Percentiles rank a stretch among this genome's conserved stretches.
Conservation (phyloP, 2,888 invertebrate genomes). For the Geotrupes spiniger region DNA sequence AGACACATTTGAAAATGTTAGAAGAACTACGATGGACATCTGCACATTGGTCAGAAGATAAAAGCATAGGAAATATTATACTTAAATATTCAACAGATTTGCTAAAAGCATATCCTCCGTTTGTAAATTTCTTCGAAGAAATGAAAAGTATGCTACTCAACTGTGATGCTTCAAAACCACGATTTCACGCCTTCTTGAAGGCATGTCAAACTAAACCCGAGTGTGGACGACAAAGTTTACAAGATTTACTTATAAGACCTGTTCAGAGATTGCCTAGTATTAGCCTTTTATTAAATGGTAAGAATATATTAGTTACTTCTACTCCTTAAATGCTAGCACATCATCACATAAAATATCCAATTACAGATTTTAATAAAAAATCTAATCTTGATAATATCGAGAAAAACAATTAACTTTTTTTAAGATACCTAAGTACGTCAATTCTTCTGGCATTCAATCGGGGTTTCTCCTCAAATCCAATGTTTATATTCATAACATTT, state of each 20-base stretch:
- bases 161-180: slow-evolving; percentile 89
- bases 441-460: too few relatives aligned
- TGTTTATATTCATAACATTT: background rate
- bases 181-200: slow-evolving; percentile 98
- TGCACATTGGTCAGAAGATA: slow-evolving; percentile 83
- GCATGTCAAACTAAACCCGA: slow-evolving; percentile 92
- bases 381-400: too few relatives aligned
- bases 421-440: too few relatives aligned
- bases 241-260: slow-evolving; percentile 94
- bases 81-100: slow-evolving; percentile 84
- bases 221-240: slow-evolving; percentile 92
- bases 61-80: slow-evolving; percentile 72
- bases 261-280: slow-evolving; percentile 97
- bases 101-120: slow-evolving; percentile 94
- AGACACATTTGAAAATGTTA: slow-evolving; percentile 81
- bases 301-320: too few relatives aligned
- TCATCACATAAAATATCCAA: too few relatives aligned
- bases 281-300: slow-evolving; percentile 88
- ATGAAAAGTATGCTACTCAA: slow-evolving; percentile 89
- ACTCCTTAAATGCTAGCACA: too few relatives aligned
- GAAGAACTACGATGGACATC: slow-evolving; percentile 65
- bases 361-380: too few relatives aligned
- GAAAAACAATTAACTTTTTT: too few relatives aligned
- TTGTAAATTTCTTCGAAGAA: slow-evolving; percentile 97
- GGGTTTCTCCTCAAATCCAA: too few relatives aligned